Evolutionary conservation across 1,140 invertebrate genomes (phyloP).

Genomic region (Scaptomyza graminum): DNA sequence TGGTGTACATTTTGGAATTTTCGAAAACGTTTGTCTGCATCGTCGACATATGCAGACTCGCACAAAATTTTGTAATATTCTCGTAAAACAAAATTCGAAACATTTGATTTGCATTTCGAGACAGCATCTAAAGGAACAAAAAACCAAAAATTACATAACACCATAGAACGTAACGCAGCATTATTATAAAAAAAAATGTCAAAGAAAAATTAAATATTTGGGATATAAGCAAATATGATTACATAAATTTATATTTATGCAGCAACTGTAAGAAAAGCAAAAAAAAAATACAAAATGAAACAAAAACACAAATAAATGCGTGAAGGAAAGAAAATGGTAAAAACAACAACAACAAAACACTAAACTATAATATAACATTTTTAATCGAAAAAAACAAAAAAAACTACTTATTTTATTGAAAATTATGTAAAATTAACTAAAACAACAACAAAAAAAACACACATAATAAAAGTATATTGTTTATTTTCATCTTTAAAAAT

Average conservation of each 20-base stretch:
- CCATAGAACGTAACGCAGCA: conserved; percentile 50
- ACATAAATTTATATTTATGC: conserved; percentile 81
- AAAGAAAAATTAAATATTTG: conserved; percentile 77
- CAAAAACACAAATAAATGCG: conserved; percentile 58
- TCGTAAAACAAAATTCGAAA: conserved; percentile 53
- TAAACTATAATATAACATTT: conserved; percentile 83
- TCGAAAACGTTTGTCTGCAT: conserved; percentile 61
- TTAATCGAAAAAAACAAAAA: conserved; percentile 75
- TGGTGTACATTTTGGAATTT: conserved; percentile 77
- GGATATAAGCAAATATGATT: conserved; percentile 80
- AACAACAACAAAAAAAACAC: conserved; percentile 59
- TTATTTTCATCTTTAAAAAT: conserved; percentile 84
- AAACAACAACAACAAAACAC: conserved; percentile 62
- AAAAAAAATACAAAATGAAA: conserved; percentile 58
- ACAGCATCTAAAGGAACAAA: conserved; percentile 54
- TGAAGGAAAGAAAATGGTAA: conserved; percentile 60
- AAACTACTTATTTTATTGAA: conserved; percentile 84
- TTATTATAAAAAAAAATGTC: conserved; percentile 60
- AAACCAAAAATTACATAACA: conserved; percentile 36
- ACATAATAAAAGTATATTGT: conserved; percentile 84
- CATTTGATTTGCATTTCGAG: conserved; percentile 61
- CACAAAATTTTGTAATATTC: conserved; percentile 64
- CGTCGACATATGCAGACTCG: conserved; percentile 40
- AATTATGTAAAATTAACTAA: conserved; percentile 84
- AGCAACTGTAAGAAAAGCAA: conserved; percentile 59